A percentile compares a stretch with the other conserved stretches of the same genome.
These are phyloP conservation scores for Brenthis hecate DNA, from an alignment of 2,888 invertebrate genomes.

Conservation along the genomic window DNA sequence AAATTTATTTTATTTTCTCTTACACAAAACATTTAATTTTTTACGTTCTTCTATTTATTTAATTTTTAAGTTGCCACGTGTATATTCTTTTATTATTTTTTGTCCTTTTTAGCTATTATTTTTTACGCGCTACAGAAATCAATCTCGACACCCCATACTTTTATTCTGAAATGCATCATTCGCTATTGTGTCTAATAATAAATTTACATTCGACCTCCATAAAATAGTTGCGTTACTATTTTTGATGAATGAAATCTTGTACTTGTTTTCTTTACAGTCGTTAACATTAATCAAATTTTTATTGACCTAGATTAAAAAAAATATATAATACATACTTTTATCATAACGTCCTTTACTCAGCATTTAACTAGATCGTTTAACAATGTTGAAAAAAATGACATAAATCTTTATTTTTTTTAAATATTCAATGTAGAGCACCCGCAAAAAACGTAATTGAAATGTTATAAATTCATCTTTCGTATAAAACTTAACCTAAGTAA, in stretches of 20 bases:
- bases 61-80: constrained; percentile 23
- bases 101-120: constrained; percentile 21
- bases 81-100: too few species aligned
- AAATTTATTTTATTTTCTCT: constrained; percentile 2
- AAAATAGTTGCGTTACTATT: constrained; percentile 21
- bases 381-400: too few species aligned
- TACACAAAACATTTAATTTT: background rate
- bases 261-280: constrained; percentile 1
- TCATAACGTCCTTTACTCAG: too few species aligned
- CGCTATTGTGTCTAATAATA: constrained; percentile 10
- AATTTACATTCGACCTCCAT: constrained; percentile 17
- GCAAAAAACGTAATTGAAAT: too few species aligned
- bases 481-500: too few species aligned
- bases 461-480: too few species aligned
- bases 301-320: too few species aligned
- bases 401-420: too few species aligned
- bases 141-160: constrained; percentile 10
- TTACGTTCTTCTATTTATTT: constrained; percentile 4
- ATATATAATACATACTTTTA: too few species aligned
- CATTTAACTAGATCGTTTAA: too few species aligned
- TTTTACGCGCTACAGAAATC: constrained; percentile 5
- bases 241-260: constrained; percentile 8
- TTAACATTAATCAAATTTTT: background rate
- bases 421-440: too few species aligned
- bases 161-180: constrained; percentile 2